A percentile compares a stretch with the other conserved stretches of the same genome.
These are phyloP conservation scores for Tenthredo livida DNA, from an alignment of 2,888 invertebrate species.

Conservation along the genomic window DNA sequence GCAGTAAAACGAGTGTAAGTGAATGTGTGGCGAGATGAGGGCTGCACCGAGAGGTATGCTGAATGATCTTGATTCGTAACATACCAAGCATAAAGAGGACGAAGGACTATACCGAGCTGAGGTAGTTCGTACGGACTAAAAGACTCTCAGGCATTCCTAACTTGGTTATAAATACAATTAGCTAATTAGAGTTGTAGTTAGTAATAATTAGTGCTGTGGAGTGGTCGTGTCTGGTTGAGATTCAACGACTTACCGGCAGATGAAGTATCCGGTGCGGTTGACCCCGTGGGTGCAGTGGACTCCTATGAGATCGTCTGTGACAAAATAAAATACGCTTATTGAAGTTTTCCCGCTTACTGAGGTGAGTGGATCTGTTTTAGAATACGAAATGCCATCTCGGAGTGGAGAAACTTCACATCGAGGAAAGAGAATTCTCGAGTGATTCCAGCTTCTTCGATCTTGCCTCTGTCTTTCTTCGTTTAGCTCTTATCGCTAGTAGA, in stretches of 20 bases:
- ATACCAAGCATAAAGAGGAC: conserved; percentile 1
- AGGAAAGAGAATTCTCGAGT: not conserved
- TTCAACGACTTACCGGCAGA: conserved; percentile 82
- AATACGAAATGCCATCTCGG: conserved; percentile 11
- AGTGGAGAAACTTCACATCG: not conserved
- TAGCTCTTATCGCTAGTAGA: conserved; percentile 27
- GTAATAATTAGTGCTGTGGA: conserved; percentile 47
- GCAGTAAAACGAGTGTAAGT: conserved; percentile 10
- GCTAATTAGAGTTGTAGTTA: conserved; percentile 54
- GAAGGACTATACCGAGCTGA: not conserved
- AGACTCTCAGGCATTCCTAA: conserved; percentile 40
- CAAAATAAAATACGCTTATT: conserved; percentile 61
- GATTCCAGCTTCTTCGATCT: not conserved
- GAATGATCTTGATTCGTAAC: conserved; percentile 48
- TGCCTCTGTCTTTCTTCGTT: not conserved
- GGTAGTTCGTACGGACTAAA: conserved; percentile 4
- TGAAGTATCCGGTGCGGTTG: conserved; percentile 89
- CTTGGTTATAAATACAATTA: conserved; percentile 55
- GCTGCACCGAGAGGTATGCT: conserved; percentile 29
- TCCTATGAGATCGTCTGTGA: conserved; percentile 86
- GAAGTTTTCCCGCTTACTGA: not conserved
- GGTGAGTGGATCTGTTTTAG: not conserved
- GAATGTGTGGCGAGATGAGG: conserved; percentile 17
- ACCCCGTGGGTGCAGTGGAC: conserved; percentile 92
- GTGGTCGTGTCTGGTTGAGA: conserved; percentile 39